These are phyloP conservation scores for Orientallactaga bullata DNA, from an alignment of 2,113 vertebrate genomes.

Conservation along the genomic window DNA sequence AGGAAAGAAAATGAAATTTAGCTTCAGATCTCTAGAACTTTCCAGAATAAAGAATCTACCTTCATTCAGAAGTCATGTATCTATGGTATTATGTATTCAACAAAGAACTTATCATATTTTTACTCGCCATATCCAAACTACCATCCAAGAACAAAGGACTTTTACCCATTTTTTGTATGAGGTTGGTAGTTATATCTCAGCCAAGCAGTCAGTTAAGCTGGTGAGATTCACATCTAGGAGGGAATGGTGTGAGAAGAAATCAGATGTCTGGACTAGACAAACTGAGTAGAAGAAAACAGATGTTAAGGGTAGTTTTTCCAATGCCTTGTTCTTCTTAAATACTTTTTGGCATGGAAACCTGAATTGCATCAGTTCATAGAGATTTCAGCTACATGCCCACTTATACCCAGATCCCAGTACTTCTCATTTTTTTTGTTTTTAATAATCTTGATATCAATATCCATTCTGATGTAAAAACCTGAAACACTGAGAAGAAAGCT, in stretches of 20 bases:
- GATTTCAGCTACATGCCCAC: neutral
- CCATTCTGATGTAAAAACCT: neutral
- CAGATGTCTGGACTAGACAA: too few species aligned
- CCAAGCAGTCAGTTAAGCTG: neutral
- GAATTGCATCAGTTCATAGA: neutral
- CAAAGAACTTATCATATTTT: too few species aligned
- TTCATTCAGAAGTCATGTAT: neutral
- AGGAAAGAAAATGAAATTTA: too few species aligned
- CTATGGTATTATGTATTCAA: neutral
- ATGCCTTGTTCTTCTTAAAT: neutral
- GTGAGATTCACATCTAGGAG: too few species aligned
- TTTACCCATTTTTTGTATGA: neutral
- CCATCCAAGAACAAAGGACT: too few species aligned
- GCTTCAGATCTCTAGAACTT: too few species aligned
- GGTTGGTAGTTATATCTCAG: neutral
- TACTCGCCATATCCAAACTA: too few species aligned
- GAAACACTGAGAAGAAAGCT: neutral
- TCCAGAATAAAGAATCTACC: neutral
- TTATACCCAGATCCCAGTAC: neutral
- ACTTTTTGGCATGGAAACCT: fast-evolving
- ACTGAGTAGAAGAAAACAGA: too few species aligned
- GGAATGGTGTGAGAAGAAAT: neutral
- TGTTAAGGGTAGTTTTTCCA: too few species aligned
- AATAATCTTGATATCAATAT: neutral
- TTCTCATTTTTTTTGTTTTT: neutral